Conservation (phyloP, 2,888 invertebrate genomes). For the Limnephilus lunatus region DNA sequence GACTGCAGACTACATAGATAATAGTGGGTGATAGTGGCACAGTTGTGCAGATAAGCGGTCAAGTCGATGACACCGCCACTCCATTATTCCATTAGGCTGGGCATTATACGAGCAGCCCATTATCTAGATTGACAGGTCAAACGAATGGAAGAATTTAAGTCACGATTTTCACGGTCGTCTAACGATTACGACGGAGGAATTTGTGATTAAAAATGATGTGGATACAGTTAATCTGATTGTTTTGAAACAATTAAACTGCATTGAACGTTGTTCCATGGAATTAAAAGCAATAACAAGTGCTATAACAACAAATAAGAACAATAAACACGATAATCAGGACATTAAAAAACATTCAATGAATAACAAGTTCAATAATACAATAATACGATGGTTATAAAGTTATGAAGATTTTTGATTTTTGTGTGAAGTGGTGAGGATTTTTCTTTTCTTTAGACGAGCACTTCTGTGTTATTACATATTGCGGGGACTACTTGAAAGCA, state of each 20-base stretch:
- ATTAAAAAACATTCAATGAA: not conserved
- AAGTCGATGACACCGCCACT: conserved; percentile 30
- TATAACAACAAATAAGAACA: not conserved
- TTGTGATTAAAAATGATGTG: not conserved
- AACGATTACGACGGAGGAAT: not conserved
- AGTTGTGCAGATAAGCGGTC: not conserved
- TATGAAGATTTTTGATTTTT: not conserved
- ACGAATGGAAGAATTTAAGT: not conserved
- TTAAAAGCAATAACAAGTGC: not conserved
- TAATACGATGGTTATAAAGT: not conserved
- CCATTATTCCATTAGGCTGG: conserved; percentile 13
- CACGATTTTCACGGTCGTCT: conserved; percentile 2
- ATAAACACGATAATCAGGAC: not conserved
- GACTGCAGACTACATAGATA: not conserved
- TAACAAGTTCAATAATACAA: not conserved
- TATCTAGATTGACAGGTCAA: not conserved
- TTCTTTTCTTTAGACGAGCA: not conserved
- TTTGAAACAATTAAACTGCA: not conserved
- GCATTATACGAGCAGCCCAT: not conserved
- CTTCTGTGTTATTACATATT: not conserved
- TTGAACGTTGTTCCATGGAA: not conserved
- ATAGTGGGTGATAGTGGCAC: conserved; percentile 11
- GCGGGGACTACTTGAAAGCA: not conserved
- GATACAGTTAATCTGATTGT: not conserved
- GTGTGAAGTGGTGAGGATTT: not conserved